Percentiles rank a stretch among this genome's conserved stretches.
Evolutionary conservation across 2,888 invertebrate genomes (phyloP).

Genomic region (Tupiocoris notatus): DNA sequence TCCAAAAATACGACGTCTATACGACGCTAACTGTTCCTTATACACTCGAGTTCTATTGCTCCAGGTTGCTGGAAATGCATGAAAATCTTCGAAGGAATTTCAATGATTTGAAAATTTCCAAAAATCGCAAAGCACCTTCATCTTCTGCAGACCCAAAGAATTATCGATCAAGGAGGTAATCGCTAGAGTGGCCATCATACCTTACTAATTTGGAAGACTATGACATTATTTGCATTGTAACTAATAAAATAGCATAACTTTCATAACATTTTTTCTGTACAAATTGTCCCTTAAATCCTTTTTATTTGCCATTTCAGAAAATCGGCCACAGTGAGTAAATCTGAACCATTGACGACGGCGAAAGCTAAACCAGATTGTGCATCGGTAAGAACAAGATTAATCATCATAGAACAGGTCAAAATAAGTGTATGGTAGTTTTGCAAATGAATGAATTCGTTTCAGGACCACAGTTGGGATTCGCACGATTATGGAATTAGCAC

Average conservation of each 20-base stretch:
- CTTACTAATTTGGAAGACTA: no score
- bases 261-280: no score
- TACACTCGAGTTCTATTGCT: no score
- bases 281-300: no score
- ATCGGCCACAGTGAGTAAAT: background rate
- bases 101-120: conserved; percentile 1
- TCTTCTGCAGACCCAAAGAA: conserved; percentile 6
- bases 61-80: conserved; percentile 46
- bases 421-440: no score
- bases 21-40: no score
- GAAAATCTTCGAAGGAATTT: conserved; percentile 44
- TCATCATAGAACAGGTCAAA: no score
- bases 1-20: no score
- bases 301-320: background rate
- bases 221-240: no score
- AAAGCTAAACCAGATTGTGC: background rate
- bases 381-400: background rate
- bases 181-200: no score
- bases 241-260: no score
- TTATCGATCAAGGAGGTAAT: background rate
- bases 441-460: no score
- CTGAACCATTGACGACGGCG: conserved; percentile 1
- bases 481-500: conserved; percentile 46
- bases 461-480: conserved; percentile 47
- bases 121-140: background rate